These are phyloP conservation scores for Muraenolepis orangiensis DNA, from an alignment of 2,797 vertebrate species.

Conservation along the genomic window DNA sequence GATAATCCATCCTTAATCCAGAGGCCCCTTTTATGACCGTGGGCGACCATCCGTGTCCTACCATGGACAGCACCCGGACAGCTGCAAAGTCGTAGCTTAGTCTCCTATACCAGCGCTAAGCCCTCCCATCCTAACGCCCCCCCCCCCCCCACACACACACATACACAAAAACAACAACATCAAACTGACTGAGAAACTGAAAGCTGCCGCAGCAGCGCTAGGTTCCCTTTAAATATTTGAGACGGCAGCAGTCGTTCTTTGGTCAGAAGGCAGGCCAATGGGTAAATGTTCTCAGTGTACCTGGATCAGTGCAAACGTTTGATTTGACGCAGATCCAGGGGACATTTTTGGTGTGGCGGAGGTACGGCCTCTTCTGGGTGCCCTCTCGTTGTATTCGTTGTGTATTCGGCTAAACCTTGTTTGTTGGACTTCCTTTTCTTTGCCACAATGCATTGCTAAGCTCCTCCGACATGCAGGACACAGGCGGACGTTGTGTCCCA, in stretches of 20 bases:
- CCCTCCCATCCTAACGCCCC: neutral
- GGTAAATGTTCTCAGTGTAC: neutral
- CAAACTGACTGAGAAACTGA: neutral
- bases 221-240: neutral
- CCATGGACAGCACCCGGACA: constrained; percentile 28
- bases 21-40: constrained; percentile 46
- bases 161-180: neutral
- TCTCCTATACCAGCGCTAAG: constrained; percentile 19
- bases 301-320: neutral
- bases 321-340: too few relatives aligned
- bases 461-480: too few relatives aligned
- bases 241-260: neutral
- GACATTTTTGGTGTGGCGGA: too few relatives aligned
- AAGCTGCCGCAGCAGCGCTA: neutral
- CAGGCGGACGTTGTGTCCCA: too few relatives aligned
- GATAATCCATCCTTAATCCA: constrained; percentile 37
- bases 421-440: too few relatives aligned
- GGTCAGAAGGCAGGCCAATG: neutral
- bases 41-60: constrained; percentile 26
- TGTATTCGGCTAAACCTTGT: too few relatives aligned
- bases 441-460: too few relatives aligned
- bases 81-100: constrained; percentile 32
- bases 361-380: too few relatives aligned
- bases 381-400: too few relatives aligned
- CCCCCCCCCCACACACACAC: neutral